phyloP scores from a whole-genome alignment of 2,797 vertebrate species.

The Meda fulgida region DNA sequence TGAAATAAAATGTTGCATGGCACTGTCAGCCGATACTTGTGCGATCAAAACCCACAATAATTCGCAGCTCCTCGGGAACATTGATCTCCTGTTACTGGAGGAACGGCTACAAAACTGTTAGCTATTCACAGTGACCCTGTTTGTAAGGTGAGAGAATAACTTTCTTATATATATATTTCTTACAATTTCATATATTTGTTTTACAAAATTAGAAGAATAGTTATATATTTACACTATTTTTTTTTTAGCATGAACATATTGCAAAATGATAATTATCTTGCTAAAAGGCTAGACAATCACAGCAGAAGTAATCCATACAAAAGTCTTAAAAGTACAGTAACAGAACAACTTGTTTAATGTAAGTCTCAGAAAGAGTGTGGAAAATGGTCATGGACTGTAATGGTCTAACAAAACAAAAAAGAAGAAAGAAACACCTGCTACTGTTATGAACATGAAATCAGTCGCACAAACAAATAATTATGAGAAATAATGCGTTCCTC shows the following conservation, averaged over 20 bases:
- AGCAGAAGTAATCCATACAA: neutral
- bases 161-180: no score
- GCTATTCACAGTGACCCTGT: conserved; percentile 34
- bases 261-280: neutral
- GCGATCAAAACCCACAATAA: conserved; percentile 83
- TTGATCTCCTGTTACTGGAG: conserved; percentile 79
- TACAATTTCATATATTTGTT: no score
- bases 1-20: conserved; percentile 84
- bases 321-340: neutral
- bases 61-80: conserved; percentile 70
- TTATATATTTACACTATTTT: neutral
- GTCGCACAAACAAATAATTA: neutral
- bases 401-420: neutral
- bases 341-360: neutral
- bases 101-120: conserved; percentile 65
- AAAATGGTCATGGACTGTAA: neutral
- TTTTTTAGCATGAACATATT: neutral
- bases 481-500: neutral
- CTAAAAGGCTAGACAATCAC: neutral
- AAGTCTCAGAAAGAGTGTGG: neutral
- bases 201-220: no score
- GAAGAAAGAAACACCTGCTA: neutral
- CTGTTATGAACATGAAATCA: neutral
- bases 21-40: conserved; percentile 93
- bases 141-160: neutral